Evolutionary conservation across 2,888 invertebrate genomes (phyloP).

Genomic region (Ophioninae sp.): DNA sequence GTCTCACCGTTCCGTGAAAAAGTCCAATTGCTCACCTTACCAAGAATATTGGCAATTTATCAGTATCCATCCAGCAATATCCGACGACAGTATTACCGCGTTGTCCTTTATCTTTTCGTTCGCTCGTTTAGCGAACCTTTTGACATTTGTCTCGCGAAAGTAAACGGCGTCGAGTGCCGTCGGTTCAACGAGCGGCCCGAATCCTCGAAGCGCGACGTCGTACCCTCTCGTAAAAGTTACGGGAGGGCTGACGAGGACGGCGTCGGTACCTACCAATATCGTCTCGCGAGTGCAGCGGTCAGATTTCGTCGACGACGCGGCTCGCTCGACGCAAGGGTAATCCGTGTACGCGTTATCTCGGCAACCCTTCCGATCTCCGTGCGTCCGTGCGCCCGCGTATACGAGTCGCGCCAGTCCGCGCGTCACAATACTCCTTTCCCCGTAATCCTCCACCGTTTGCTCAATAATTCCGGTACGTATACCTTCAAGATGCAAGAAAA

Average conservation of each 20-base stretch:
- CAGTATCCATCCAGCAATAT: too few species aligned
- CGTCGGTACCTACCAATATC: not conserved
- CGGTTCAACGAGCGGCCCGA: not conserved
- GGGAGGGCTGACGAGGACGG: not conserved
- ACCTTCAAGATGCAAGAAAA: conserved; percentile 53
- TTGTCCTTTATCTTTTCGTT: too few species aligned
- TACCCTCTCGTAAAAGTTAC: not conserved
- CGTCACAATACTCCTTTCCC: conserved; percentile 49
- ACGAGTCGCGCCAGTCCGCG: conserved; percentile 4
- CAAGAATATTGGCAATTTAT: too few species aligned
- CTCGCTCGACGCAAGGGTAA: not conserved
- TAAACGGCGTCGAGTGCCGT: too few species aligned
- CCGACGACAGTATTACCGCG: too few species aligned
- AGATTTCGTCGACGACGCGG: not conserved
- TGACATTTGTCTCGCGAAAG: too few species aligned
- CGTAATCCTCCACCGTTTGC: conserved; percentile 54
- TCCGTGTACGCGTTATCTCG: conserved; percentile 1
- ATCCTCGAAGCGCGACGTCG: not conserved
- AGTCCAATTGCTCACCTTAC: too few species aligned
- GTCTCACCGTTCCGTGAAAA: too few species aligned
- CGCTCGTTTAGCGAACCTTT: too few species aligned
- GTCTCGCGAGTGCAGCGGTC: not conserved
- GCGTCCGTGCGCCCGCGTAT: not conserved
- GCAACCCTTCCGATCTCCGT: not conserved
- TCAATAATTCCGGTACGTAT: conserved; percentile 53